A percentile compares a stretch with the other conserved stretches of the same genome.
Conservation (phyloP, 2,888 invertebrate genomes). For the Drosophila falleni region DNA sequence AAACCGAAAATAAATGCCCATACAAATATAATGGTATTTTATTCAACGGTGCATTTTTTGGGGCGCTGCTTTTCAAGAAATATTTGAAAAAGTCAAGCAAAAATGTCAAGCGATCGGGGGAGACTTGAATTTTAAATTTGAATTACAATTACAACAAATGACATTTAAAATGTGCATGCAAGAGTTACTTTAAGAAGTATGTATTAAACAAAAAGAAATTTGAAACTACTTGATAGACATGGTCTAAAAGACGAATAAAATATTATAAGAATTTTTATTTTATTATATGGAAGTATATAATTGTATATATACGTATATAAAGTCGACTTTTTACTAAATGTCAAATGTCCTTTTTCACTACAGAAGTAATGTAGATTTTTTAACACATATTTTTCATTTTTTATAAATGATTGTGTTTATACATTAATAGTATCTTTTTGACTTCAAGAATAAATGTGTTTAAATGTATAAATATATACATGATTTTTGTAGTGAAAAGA, state of each 20-base stretch:
- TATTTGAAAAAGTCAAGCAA: constrained; percentile 73
- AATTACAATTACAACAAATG: constrained; percentile 51
- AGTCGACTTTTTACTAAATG: not conserved
- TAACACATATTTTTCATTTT: not conserved
- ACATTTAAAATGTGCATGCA: constrained; percentile 52
- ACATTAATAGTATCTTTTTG: not conserved
- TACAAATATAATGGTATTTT: constrained; percentile 53
- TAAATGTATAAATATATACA: not conserved
- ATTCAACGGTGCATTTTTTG: constrained; percentile 36
- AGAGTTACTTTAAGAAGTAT: constrained; percentile 1
- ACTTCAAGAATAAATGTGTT: not conserved
- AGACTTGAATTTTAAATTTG: constrained; percentile 35
- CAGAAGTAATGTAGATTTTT: not conserved
- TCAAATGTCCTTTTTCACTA: not conserved
- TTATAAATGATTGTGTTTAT: not conserved
- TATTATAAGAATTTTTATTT: constrained; percentile 20
- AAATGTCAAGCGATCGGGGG: constrained; percentile 63
- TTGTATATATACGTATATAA: constrained; percentile 1
- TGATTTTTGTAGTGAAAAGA: not conserved
- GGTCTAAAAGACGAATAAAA: not conserved
- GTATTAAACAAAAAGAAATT: not conserved
- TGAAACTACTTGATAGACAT: not conserved
- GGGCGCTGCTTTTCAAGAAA: constrained; percentile 40
- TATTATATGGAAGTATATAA: not conserved
- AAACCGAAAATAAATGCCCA: constrained; percentile 36